Percentiles rank a stretch among this genome's conserved stretches.
phyloP scores from a whole-genome alignment of 2,113 vertebrate species.

The Neogale vison region DNA sequence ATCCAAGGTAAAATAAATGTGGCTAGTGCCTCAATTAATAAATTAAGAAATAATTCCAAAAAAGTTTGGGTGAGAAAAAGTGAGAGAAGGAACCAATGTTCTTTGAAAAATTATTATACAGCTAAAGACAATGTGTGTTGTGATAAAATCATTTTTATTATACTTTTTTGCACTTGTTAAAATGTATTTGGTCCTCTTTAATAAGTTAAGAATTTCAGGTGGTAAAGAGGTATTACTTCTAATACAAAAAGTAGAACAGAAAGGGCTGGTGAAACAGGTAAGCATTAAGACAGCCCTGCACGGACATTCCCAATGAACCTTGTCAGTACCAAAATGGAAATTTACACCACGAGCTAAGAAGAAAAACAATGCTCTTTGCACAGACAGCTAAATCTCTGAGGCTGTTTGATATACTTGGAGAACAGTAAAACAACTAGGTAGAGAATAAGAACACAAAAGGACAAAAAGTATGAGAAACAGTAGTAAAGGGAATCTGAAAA shows the following conservation, averaged over 20 bases:
- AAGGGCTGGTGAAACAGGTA: neutral
- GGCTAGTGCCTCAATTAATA: neutral
- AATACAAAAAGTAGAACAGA: neutral
- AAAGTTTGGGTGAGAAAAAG: neutral
- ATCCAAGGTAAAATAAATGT: constrained; percentile 30
- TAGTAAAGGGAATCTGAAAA: neutral
- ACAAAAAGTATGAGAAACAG: neutral
- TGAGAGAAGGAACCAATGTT: neutral
- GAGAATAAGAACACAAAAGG: constrained; percentile 13
- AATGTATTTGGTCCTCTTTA: neutral
- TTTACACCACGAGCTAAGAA: neutral
- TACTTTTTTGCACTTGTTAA: neutral
- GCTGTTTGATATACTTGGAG: neutral
- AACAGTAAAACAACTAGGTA: neutral
- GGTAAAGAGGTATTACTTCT: neutral
- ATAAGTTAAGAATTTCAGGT: neutral
- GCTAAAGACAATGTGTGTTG: neutral
- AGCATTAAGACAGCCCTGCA: neutral
- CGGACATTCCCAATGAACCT: neutral
- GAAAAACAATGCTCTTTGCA: neutral
- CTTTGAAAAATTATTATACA: neutral
- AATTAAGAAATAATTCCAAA: constrained; percentile 24
- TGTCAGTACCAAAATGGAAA: neutral
- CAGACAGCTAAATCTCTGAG: neutral
- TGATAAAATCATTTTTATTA: constrained; percentile 42